Base-by-base conservation (phyloP, 2,113 vertebrate genomes). In the Oncorhynchus masou region DNA sequence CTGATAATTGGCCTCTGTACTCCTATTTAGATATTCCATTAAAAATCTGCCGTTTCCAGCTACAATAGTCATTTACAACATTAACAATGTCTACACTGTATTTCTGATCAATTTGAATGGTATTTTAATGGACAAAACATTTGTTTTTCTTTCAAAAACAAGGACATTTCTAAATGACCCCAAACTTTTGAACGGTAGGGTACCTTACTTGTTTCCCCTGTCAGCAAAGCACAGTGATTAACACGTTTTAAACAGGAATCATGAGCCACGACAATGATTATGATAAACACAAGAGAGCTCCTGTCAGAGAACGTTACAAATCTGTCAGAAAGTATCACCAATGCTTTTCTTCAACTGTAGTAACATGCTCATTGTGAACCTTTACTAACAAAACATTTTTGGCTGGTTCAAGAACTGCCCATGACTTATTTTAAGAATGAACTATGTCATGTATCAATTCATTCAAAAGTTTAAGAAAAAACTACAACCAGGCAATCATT, bases 131-230 rank as follows among this genome's bases (percentile, higher is more conserved):
- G 6, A 34, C 34, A 34, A 34, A 34, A 34, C 5, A 34, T 7
- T 34, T 34, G 34, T 7, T 34, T 34, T 34, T 34, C 6, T 34
- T 34, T 34, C 34, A 34, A 34, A 34, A 34, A 34, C 34, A 34
- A 34, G 34, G 6, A 34, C 34, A 34, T 34, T 34, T 34, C 34
- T 34, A 7, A 34, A 6, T 34, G 34, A 34, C 34, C 34, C 34
- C 31, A 34, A 34, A 34, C 6, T 34, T 34, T 34, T 34, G 34
- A 34, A 34, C 34, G 34, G 34, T 34, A 8, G 6, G 1, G 6
- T 91, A 92, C 92, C 71, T 93, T 91, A 92, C 45, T 92, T 91
- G 89, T 86, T 91, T 54, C 70, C 59, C 86, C 90, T 92, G 92
- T 27, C 86, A 85, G 71, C 71, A 70, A 51, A 75, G 74, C 67